Conservation (phyloP, 2,888 invertebrate species). For the Eupithecia pulchellata region DNA sequence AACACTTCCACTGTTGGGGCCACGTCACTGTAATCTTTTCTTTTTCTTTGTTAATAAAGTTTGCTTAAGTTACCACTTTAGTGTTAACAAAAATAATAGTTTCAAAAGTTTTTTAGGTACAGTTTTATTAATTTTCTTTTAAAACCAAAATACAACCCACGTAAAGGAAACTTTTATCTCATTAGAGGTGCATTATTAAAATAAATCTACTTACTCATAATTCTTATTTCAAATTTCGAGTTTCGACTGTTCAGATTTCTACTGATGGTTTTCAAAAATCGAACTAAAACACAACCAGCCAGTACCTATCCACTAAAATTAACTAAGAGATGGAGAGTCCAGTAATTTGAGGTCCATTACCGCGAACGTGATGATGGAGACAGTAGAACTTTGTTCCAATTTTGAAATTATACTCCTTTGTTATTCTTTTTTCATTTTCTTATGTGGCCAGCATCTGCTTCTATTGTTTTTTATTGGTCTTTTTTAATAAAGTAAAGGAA, state of each 20-base stretch:
- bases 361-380: slow-evolving; percentile 53
- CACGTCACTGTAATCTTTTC: too few relatives aligned
- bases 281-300: slow-evolving; percentile 13
- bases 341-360: slow-evolving; percentile 40
- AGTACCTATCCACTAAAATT: slow-evolving; percentile 20
- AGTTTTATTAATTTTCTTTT: too few relatives aligned
- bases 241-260: background rate
- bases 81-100: too few relatives aligned
- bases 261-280: background rate
- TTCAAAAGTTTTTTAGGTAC: too few relatives aligned
- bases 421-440: background rate
- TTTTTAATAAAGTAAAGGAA: background rate
- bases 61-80: too few relatives aligned
- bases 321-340: slow-evolving; percentile 30
- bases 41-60: too few relatives aligned
- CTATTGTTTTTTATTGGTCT: background rate
- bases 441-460: slow-evolving; percentile 1
- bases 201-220: background rate
- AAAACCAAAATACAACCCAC: too few relatives aligned
- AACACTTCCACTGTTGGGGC: too few relatives aligned
- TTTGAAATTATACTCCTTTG: slow-evolving; percentile 25
- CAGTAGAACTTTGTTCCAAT: slow-evolving; percentile 44
- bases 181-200: too few relatives aligned
- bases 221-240: background rate
- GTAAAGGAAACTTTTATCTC: too few relatives aligned